Evolutionary conservation across 1,140 invertebrate species (phyloP).

Genomic region (Gryllus bimaculatus): DNA sequence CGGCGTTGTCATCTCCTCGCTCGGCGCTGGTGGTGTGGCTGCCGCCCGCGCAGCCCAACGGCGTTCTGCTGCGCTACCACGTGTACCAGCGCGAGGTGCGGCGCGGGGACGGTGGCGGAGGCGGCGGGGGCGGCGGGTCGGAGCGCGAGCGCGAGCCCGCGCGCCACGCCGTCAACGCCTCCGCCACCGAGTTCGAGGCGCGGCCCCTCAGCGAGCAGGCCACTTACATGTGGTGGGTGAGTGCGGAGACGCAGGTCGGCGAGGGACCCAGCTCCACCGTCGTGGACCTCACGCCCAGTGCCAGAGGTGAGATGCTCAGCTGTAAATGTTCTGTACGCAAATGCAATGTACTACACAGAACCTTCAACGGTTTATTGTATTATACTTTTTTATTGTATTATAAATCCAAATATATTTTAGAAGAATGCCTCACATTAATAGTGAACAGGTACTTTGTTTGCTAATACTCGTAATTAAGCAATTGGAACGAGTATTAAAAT

Average conservation of each 20-base stretch:
- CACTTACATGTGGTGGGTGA: constrained; percentile 39
- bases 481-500: too few relatives aligned
- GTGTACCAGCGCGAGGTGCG: constrained; percentile 31
- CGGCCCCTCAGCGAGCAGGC: constrained; percentile 29
- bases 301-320: constrained; percentile 26
- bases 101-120: constrained; percentile 1
- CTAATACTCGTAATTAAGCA: too few relatives aligned
- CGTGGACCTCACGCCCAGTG: constrained; percentile 24
- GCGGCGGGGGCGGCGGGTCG: not conserved
- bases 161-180: constrained; percentile 7
- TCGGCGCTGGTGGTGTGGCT: constrained; percentile 40
- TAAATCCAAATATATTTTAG: too few relatives aligned
- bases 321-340: too few relatives aligned
- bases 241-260: constrained; percentile 33
- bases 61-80: constrained; percentile 37
- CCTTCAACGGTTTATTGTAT: too few relatives aligned
- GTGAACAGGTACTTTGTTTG: too few relatives aligned
- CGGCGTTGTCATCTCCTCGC: constrained; percentile 33
- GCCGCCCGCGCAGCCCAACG: constrained; percentile 37
- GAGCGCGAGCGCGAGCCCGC: constrained; percentile 10
- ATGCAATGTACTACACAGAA: too few relatives aligned
- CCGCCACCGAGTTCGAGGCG: constrained; percentile 29
- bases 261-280: constrained; percentile 31
- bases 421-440: too few relatives aligned
- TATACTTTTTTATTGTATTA: too few relatives aligned